A percentile compares a stretch with the other conserved stretches of the same genome.
Evolutionary conservation across 2,888 invertebrate species (phyloP).

Genomic region (Argyra leucocephala): DNA sequence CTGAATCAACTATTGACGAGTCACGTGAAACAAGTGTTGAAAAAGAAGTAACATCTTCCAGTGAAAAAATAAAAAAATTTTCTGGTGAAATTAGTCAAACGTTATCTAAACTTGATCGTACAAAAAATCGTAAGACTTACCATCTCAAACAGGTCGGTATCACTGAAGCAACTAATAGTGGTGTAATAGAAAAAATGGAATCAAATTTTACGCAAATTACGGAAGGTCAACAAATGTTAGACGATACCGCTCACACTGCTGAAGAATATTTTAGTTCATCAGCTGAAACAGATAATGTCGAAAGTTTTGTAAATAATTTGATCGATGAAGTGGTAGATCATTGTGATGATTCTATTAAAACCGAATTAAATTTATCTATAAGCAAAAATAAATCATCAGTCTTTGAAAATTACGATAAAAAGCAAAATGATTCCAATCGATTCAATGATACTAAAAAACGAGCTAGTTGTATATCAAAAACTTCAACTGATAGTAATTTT

Average conservation of each 20-base stretch:
- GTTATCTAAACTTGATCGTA: slow-evolving; percentile 39
- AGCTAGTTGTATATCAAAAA: slow-evolving; percentile 41
- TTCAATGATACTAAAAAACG: slow-evolving; percentile 35
- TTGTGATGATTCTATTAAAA: slow-evolving; percentile 24
- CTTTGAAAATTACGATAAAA: neutral
- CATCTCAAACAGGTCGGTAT: slow-evolving; percentile 35
- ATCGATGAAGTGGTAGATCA: slow-evolving; percentile 46
- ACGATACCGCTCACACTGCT: slow-evolving; percentile 51
- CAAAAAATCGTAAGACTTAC: slow-evolving; percentile 42
- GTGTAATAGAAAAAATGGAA: slow-evolving; percentile 26
- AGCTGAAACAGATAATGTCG: slow-evolving; percentile 44
- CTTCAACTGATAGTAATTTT: slow-evolving; percentile 41
- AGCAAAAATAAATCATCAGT: slow-evolving; percentile 13
- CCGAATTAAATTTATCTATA: neutral
- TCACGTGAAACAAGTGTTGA: slow-evolving; percentile 39
- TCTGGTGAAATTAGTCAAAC: slow-evolving; percentile 40
- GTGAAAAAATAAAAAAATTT: slow-evolving; percentile 27
- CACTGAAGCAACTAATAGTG: slow-evolving; percentile 23
- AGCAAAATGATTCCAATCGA: neutral
- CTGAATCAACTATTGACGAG: slow-evolving; percentile 40
- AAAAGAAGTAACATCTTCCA: slow-evolving; percentile 31
- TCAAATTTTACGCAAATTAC: slow-evolving; percentile 24
- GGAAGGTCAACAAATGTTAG: slow-evolving; percentile 31
- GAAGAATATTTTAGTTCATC: slow-evolving; percentile 55
- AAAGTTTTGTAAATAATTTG: slow-evolving; percentile 51